Conservation (phyloP, 2,113 vertebrate genomes). For the Sylvicapra grimmia region DNA sequence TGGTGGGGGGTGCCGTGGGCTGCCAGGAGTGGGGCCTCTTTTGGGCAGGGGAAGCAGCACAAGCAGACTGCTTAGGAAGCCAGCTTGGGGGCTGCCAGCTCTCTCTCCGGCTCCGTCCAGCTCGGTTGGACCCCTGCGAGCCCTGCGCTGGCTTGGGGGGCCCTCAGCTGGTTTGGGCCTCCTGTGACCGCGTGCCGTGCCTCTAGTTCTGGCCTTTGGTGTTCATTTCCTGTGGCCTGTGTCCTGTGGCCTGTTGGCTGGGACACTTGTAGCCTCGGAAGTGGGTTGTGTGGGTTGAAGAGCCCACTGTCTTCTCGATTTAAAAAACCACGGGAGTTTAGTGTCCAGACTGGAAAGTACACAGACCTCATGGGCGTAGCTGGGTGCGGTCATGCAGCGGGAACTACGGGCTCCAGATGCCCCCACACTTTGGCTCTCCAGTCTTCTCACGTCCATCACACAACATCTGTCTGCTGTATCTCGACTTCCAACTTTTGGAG, state of each 20-base stretch:
- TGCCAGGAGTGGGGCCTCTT: too few relatives aligned
- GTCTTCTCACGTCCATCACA: not conserved
- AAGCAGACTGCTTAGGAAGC: not conserved
- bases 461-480: accelerated
- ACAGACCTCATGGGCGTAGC: accelerated
- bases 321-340: accelerated
- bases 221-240: not conserved
- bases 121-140: not conserved
- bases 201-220: not conserved
- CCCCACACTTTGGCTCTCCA: not conserved
- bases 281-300: accelerated
- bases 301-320: accelerated
- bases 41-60: not conserved
- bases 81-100: not conserved
- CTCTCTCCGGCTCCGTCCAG: accelerated
- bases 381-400: accelerated
- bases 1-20: not conserved
- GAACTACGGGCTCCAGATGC: accelerated
- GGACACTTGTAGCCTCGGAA: not conserved
- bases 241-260: not conserved
- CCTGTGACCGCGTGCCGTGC: accelerated
- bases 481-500: accelerated
- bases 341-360: accelerated
- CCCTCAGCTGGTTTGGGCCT: not conserved
- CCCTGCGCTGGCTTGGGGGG: accelerated